Conservation (phyloP, 2,113 vertebrate species). For the Oophaga pumilio region DNA sequence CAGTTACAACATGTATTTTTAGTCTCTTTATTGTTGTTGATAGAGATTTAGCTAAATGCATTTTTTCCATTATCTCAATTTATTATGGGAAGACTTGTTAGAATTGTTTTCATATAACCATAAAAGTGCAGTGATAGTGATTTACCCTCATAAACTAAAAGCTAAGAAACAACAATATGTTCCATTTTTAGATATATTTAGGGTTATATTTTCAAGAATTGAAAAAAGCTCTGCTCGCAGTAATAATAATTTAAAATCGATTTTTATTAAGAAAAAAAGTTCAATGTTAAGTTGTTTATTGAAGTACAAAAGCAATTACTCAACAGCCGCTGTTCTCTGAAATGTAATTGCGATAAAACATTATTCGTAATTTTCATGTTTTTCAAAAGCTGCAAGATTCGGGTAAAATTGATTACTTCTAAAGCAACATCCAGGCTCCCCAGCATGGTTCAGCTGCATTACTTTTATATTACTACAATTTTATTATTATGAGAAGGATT, state of each 20-base stretch:
- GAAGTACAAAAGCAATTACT: constrained; percentile 42
- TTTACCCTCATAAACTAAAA: background rate
- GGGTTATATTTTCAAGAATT: background rate
- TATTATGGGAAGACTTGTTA: constrained; percentile 10
- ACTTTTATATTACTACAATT: constrained; percentile 24
- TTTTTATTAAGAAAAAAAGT: constrained; percentile 40
- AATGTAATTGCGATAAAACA: constrained; percentile 50
- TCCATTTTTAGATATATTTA: background rate
- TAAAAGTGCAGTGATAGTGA: background rate
- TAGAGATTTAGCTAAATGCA: background rate
- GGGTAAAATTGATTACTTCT: constrained; percentile 45
- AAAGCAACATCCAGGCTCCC: constrained; percentile 5
- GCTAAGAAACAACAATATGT: background rate
- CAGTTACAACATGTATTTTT: background rate
- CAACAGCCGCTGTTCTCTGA: constrained; percentile 18
- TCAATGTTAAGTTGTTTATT: constrained; percentile 39
- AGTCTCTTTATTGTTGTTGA: background rate
- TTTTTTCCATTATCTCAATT: constrained; percentile 13
- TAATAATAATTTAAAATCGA: constrained; percentile 43
- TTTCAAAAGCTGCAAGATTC: constrained; percentile 41
- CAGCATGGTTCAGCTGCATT: background rate
- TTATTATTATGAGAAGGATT: constrained; percentile 30
- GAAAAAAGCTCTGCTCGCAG: background rate
- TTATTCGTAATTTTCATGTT: constrained; percentile 24
- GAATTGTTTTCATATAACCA: background rate